Evolutionary conservation across 2,888 invertebrate species (phyloP), one percentile per base, ranked within the genome.

Genomic region (Rhorus exstirpatorius): DNA sequence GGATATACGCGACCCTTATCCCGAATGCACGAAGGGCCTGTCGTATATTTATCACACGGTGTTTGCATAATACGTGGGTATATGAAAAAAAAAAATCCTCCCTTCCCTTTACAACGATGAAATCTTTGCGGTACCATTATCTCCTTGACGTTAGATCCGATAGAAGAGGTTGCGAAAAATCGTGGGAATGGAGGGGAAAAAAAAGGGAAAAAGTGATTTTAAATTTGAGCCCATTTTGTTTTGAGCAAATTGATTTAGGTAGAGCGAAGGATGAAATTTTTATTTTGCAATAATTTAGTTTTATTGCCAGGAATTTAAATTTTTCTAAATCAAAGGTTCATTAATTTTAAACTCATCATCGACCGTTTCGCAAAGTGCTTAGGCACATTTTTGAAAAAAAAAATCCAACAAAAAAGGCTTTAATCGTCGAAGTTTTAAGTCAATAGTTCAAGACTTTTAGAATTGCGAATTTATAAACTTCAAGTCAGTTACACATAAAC

Each of bases 1-100:
- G 67, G 19, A 17, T 17, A 41, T 65, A 17, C 19, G 44, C 60
- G n/a, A 74, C 41, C 58, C 79, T 44, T 26, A 17, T 26, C 26
- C 26, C 14, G 51, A 31, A 35, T 49, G 12, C 31, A 49, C 19
- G 31, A 65, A 38, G 72, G 58, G 60, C 26, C 67, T 72, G 63
- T 72, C 55, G 46, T 12, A 35, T 46, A 78, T 63, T 78, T 71
- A 78, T 71, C 46, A 35, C 55, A 24, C 19, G 55, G 55, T 65
- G 44, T 65, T 65, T 26, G 58, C 51, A 35, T 41, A 38, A 61
- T 53, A 53, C 41, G n/a, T n/a, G 49, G 17, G 55, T 31, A 31
- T 67, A 67, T n/a, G n/a, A n/a, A n/a, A n/a, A 26, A 68, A 67
- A 74, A 68, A 67, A 74, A 68, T 79, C 61, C 41, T 53, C 44